Evolutionary conservation across 2,888 invertebrate genomes (phyloP).

Genomic region (Parnassius smintheus): DNA sequence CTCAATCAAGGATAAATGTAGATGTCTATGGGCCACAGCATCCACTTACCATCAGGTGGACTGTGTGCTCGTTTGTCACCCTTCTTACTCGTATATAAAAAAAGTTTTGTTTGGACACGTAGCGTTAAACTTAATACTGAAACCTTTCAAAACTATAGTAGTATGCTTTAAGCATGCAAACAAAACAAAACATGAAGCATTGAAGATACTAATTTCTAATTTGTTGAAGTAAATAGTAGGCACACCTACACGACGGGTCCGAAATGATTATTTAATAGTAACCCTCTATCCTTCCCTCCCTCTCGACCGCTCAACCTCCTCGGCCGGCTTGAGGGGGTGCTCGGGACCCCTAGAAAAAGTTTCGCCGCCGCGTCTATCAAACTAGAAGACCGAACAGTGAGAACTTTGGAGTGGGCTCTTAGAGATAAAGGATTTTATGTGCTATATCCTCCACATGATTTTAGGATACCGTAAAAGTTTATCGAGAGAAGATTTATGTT

Average conservation of each 20-base stretch:
- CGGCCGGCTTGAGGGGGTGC: slow-evolving; percentile 59
- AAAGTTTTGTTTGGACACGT: too few relatives aligned
- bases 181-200: slow-evolving; percentile 35
- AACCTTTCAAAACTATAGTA: too few relatives aligned
- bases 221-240: slow-evolving; percentile 57
- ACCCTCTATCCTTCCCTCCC: slow-evolving; percentile 40
- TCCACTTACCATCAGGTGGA: too few relatives aligned
- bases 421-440: slow-evolving; percentile 33
- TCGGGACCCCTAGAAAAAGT: slow-evolving; percentile 70
- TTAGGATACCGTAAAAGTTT: slow-evolving; percentile 22
- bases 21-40: too few relatives aligned
- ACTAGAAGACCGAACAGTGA: slow-evolving; percentile 50
- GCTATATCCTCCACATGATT: slow-evolving; percentile 32
- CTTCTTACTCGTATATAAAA: too few relatives aligned
- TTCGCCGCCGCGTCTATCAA: slow-evolving; percentile 68
- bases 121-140: too few relatives aligned
- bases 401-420: slow-evolving; percentile 42
- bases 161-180: not conserved
- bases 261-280: slow-evolving; percentile 75
- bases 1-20: too few relatives aligned
- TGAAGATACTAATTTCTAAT: slow-evolving; percentile 59
- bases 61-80: too few relatives aligned
- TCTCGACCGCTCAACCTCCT: slow-evolving; percentile 37
- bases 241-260: slow-evolving; percentile 58
- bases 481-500: slow-evolving; percentile 17